phyloP scores from a whole-genome alignment of 2,888 invertebrate genomes.

The Xestia xanthographa region DNA sequence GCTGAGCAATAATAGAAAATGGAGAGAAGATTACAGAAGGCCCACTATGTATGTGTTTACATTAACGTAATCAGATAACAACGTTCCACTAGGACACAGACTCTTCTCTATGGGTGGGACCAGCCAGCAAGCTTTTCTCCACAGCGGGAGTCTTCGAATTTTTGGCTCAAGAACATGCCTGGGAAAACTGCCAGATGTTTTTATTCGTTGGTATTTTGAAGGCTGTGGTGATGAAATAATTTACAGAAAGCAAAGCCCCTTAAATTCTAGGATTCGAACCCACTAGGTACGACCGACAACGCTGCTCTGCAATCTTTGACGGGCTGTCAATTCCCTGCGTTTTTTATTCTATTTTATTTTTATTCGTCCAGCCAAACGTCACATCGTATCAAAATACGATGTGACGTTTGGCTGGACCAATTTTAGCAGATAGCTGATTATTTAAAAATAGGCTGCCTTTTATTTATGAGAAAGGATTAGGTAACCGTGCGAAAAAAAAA shows the following conservation, averaged over 20 bases:
- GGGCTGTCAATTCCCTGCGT: neutral
- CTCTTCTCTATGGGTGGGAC: neutral
- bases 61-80: neutral
- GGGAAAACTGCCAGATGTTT: neutral
- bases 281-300: neutral
- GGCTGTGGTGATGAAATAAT: neutral
- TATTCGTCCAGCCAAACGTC: too few relatives aligned
- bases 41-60: neutral
- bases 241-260: neutral
- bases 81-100: neutral
- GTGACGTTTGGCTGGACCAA: too few relatives aligned
- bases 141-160: neutral
- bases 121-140: neutral
- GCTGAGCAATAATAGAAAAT: neutral
- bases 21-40: conserved; percentile 15
- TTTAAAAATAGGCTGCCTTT: too few relatives aligned
- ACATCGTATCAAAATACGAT: too few relatives aligned
- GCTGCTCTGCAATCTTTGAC: neutral
- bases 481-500: too few relatives aligned
- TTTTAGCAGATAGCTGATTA: too few relatives aligned
- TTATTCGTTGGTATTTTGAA: neutral
- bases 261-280: neutral
- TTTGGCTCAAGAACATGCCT: neutral
- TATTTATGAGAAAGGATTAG: too few relatives aligned
- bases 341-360: too few relatives aligned